Base-by-base conservation (phyloP, 2,888 invertebrate genomes). In the Orgyia antiqua region DNA sequence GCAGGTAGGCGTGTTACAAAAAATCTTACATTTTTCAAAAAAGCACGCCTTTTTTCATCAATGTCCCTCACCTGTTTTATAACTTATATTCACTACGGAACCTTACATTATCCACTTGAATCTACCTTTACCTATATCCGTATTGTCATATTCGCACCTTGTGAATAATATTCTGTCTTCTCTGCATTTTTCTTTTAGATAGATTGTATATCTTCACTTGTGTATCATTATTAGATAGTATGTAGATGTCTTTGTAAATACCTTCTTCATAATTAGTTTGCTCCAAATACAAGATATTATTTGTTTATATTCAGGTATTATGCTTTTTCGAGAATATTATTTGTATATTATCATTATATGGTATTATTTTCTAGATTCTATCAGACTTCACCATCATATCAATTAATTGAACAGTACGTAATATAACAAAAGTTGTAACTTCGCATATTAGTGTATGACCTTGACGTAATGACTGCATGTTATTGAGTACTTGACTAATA, bases 1-100 rank as follows among this genome's bases (percentile, higher is more conserved):
- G 97, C 97, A 95, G 97, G 97, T 97, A 95, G 91, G 83, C 80
- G 83, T 83, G 84, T 79, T 68, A 68, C 65, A 60, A 63, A 68
- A 50, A 70, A 9, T 62, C 49, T 61, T 62, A 59, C 54, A 45
- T 58, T 60, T 66, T 54, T 51, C 59, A 68, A 32, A 71, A 71
- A 23, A 78, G 83, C 84, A 84, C 84, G 80, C 84, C 84, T 74
- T 61, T 57, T 69, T 61, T 68, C 67, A 71, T 70, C 58, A 58
- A 58, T 39, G 72, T 78, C 72, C 76, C 73, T 63, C 73, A 72
- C 73, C 67, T 57, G 42, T 58, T 44, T 63, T 58, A 71, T 68
- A 66, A 73, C 71, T 53, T 56, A 46, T 53, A 48, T 64, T 68
- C 72, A 70, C 67, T 55, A 55, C 63, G 67, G 61, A 20, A 65